Evolutionary conservation across 2,113 vertebrate species (phyloP).

Genomic region (Pollimyrus isidori): DNA sequence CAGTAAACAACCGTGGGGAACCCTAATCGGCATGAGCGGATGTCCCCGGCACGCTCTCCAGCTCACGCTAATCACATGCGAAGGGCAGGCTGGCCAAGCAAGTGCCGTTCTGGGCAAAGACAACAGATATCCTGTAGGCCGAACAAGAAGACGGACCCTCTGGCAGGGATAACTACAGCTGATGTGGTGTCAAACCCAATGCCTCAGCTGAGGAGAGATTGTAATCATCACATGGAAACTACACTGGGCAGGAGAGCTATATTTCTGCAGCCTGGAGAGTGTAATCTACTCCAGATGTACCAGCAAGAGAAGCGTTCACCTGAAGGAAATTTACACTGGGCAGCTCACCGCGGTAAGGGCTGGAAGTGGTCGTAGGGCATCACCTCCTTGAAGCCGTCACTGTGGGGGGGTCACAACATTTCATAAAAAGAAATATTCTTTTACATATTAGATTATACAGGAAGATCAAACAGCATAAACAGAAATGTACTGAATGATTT

Average conservation of each 20-base stretch:
- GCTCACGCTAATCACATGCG: slow-evolving; percentile 1
- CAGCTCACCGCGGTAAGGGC: slow-evolving; percentile 81
- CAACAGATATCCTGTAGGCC: neutral
- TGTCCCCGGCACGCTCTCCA: neutral
- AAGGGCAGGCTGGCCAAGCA: neutral
- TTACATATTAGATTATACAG: neutral
- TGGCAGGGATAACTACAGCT: slow-evolving; percentile 30
- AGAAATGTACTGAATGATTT: neutral
- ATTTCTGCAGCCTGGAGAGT: neutral
- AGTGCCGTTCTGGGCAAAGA: neutral
- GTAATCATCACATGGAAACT: slow-evolving; percentile 1
- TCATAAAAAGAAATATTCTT: neutral
- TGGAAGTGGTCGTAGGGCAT: slow-evolving; percentile 95
- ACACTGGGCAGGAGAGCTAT: neutral
- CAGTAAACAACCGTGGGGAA: neutral
- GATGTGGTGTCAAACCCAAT: slow-evolving; percentile 23
- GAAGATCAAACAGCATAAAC: neutral
- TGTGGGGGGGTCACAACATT: slow-evolving; percentile 37
- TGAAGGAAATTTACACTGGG: neutral
- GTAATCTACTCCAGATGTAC: neutral
- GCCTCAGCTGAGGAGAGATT: slow-evolving; percentile 23
- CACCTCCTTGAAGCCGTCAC: slow-evolving; percentile 92
- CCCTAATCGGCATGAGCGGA: neutral
- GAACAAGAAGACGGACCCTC: neutral
- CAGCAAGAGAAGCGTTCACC: neutral